Conservation (phyloP, 2,797 vertebrate genomes). For the Thaleichthys pacificus region DNA sequence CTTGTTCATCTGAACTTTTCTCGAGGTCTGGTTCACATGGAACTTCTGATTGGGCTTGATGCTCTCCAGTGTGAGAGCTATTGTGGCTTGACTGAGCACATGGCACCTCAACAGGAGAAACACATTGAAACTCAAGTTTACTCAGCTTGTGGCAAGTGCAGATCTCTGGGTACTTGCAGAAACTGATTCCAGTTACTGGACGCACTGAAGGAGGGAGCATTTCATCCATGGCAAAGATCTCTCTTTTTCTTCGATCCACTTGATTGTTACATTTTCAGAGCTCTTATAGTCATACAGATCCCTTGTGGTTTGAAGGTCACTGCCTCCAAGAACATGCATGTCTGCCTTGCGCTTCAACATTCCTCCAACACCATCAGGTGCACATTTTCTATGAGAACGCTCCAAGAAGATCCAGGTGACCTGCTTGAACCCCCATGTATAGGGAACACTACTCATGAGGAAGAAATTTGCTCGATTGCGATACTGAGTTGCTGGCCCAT, state of each 20-base stretch:
- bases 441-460: conserved; percentile 25
- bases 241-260: neutral
- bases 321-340: conserved; percentile 24
- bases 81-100: neutral
- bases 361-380: conserved; percentile 23
- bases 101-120: too few relatives aligned
- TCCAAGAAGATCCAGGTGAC: conserved; percentile 27
- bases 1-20: conserved; percentile 16
- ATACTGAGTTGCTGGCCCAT: conserved; percentile 28
- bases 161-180: conserved; percentile 28
- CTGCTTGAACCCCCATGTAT: conserved; percentile 16
- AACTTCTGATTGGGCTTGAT: conserved; percentile 9
- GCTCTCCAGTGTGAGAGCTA: neutral
- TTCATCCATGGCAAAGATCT: conserved; percentile 14
- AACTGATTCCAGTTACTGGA: conserved; percentile 19
- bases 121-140: too few relatives aligned
- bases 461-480: conserved; percentile 20
- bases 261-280: conserved; percentile 1
- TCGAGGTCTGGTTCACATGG: conserved; percentile 6
- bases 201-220: conserved; percentile 21
- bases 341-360: conserved; percentile 15
- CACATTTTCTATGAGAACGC: conserved; percentile 12
- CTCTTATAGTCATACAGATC: conserved; percentile 15
- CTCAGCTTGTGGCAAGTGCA: neutral
- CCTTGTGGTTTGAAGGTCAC: conserved; percentile 23